A percentile compares a stretch with the other conserved stretches of the same genome.
Conservation (phyloP, 2,797 vertebrate genomes). For the Lutjanus argentimaculatus region DNA sequence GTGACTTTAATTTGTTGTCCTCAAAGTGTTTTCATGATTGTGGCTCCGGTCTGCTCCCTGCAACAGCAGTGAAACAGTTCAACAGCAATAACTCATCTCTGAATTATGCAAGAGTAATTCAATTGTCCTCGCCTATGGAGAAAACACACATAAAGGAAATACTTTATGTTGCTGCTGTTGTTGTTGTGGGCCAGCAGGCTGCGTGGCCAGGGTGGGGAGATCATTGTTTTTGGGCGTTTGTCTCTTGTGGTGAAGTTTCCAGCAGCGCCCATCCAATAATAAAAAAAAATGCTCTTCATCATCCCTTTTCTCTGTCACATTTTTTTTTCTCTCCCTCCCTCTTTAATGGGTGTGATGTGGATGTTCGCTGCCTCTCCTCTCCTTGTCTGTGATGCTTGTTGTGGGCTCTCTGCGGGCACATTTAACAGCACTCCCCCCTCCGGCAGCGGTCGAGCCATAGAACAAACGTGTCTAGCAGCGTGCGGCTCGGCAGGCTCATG, state of each 20-base stretch:
- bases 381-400: slow-evolving; percentile 81
- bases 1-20: slow-evolving; percentile 63
- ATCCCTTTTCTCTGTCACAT: slow-evolving; percentile 67
- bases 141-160: slow-evolving; percentile 72
- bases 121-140: slow-evolving; percentile 63
- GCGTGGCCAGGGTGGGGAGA: slow-evolving; percentile 70
- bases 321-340: slow-evolving; percentile 58
- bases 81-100: slow-evolving; percentile 66
- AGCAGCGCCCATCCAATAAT: slow-evolving; percentile 76
- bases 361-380: slow-evolving; percentile 71
- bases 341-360: slow-evolving; percentile 80
- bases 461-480: slow-evolving; percentile 80
- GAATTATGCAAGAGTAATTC: slow-evolving; percentile 75
- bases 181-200: slow-evolving; percentile 74
- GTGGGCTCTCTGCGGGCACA: slow-evolving; percentile 80
- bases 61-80: slow-evolving; percentile 58
- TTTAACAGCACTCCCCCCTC: slow-evolving; percentile 78
- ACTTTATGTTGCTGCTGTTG: slow-evolving; percentile 74
- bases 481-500: slow-evolving; percentile 75
- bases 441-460: slow-evolving; percentile 82
- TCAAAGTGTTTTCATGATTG: slow-evolving; percentile 58
- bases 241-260: slow-evolving; percentile 80
- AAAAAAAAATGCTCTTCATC: slow-evolving; percentile 74
- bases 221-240: slow-evolving; percentile 79
- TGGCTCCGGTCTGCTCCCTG: slow-evolving; percentile 59